These are phyloP conservation scores for Pentamera pediparva DNA, from an alignment of 53 echinoderm and acorn worm genomes.

Conservation along the genomic window DNA sequence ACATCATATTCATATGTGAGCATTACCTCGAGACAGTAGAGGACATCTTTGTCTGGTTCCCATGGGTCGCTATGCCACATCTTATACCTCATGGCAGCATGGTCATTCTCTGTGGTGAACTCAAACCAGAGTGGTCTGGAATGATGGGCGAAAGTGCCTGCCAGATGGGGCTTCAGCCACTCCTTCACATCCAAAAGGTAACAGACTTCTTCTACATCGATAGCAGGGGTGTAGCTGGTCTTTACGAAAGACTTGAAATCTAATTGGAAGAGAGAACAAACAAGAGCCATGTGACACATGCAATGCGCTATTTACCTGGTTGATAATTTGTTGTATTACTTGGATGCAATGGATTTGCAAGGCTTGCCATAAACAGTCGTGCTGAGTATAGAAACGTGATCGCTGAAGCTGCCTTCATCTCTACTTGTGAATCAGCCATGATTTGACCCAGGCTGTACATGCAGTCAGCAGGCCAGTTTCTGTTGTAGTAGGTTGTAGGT, in stretches of 20 bases:
- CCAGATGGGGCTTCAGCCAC: constrained; percentile 25
- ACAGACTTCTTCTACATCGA: neutral
- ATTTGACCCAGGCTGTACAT: too few relatives aligned
- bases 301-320: too few relatives aligned
- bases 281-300: too few relatives aligned
- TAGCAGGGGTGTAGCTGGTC: constrained; percentile 8
- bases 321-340: too few relatives aligned
- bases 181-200: constrained; percentile 23
- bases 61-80: constrained; percentile 28
- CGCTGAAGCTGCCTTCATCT: too few relatives aligned
- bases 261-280: neutral
- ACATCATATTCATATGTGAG: neutral
- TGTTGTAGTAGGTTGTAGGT: too few relatives aligned
- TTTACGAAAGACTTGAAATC: constrained; percentile 2
- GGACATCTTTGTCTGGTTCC: constrained; percentile 8
- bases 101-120: neutral
- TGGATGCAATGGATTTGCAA: too few relatives aligned
- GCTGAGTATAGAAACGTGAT: too few relatives aligned
- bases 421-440: too few relatives aligned
- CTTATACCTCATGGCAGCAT: constrained; percentile 9
- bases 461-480: too few relatives aligned
- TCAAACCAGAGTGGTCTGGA: constrained; percentile 34
- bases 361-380: too few relatives aligned
- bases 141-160: constrained; percentile 21
- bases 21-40: neutral